Base-by-base conservation (phyloP, 2,113 vertebrate genomes). In the Mormoops blainvillei region DNA sequence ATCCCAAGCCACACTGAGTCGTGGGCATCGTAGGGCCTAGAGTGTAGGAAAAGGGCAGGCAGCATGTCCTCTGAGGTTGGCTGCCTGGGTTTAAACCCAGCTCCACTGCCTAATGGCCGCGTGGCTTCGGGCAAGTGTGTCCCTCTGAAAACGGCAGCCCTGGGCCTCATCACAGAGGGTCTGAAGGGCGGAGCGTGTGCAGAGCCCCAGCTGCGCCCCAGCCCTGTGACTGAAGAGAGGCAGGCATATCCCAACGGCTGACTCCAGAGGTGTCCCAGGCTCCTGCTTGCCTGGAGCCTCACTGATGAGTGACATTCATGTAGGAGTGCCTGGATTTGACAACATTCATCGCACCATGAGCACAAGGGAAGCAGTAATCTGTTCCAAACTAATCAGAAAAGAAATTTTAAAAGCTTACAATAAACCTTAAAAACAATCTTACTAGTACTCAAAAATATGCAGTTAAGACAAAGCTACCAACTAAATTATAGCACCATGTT, bases 161-260 rank as follows among this genome's bases (percentile, higher is more conserved):
- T 11, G 16, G 52, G 4, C 65, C 52, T 33, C n/a, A 0, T 20
- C 41, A 24, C n/a, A 26, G 31, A 43, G 28, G 22, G 33, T 45
- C 11, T 20, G 9, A 11, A 41, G 31, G 43, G 20, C 0, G 9
- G 15, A 22, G 33, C 5, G 0, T 12, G 3, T 2, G 5, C 15
- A 28, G 36, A 3, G 24, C 56, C 71, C 41, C 58, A 31, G 43
- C n/a, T 67, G 65, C 7, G 16, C 38, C 24, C 28, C 28, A 54
- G 18, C 26, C 28, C 73, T 58, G 12, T 24, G 48, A 2, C 19
- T 71, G 12, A 38, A 80, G 65, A 36, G n/a, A 6, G 38, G 38
- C n/a, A 6, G n/a, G 41, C 77, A 4, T 4, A 45, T 12, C 41
- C 50, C 36, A 28, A 20, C 28, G n/a, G 43, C 11, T 3, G 68